Percentiles rank a stretch among this genome's conserved stretches.
Conservation (phyloP, 2,113 vertebrate species). For the Poicephalus gulielmi region DNA sequence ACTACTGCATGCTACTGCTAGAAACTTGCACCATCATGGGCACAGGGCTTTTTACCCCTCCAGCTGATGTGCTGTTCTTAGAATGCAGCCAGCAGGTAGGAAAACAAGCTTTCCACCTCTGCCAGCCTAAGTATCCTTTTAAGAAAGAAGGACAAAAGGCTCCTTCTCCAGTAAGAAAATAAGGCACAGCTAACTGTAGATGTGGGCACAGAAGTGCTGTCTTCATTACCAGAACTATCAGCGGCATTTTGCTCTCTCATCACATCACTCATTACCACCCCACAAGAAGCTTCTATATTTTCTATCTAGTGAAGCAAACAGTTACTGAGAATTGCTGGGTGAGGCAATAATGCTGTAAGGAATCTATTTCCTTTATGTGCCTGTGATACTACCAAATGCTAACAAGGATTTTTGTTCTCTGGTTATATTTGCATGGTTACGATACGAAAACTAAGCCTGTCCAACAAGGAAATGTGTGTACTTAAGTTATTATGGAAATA, state of each 20-base stretch:
- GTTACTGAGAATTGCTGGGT: background rate
- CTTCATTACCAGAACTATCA: background rate
- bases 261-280: background rate
- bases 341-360: background rate
- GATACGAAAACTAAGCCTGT: background rate
- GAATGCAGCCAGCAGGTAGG: background rate
- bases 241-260: background rate
- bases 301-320: background rate
- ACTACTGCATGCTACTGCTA: background rate
- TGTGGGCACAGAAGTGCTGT: background rate
- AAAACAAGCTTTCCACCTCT: background rate
- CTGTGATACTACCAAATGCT: background rate
- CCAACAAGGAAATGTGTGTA: background rate
- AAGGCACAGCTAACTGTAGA: background rate
- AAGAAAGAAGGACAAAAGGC: background rate
- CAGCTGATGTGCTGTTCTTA: background rate
- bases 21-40: background rate
- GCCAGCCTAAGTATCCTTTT: background rate
- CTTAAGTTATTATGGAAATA: background rate
- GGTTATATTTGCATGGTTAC: background rate
- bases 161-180: background rate
- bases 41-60: rapidly evolving
- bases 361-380: background rate
- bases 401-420: background rate
- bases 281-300: background rate